Evolutionary conservation across 2,888 invertebrate species (phyloP).

Genomic region (Stegana nigrithorax): DNA sequence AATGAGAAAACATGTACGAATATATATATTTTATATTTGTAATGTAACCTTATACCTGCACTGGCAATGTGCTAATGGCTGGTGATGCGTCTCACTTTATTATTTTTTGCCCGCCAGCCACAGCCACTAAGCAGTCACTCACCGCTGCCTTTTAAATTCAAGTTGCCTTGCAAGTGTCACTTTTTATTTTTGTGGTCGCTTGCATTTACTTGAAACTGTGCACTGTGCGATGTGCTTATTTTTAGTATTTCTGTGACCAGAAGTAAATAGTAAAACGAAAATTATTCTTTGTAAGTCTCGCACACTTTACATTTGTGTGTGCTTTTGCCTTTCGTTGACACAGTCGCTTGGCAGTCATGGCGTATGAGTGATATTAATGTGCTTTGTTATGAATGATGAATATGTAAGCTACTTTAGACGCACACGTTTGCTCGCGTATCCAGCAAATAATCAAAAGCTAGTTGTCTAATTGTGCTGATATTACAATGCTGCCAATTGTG

Average conservation of each 20-base stretch:
- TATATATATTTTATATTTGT: too few species aligned
- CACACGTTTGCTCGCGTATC: too few species aligned
- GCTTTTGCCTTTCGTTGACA: not conserved
- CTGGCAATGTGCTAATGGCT: too few species aligned
- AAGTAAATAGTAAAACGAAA: constrained; percentile 3
- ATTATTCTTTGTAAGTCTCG: too few species aligned
- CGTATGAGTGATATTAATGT: not conserved
- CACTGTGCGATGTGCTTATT: not conserved
- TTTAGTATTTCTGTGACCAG: not conserved
- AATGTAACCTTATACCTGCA: not conserved
- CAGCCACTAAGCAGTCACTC: not conserved
- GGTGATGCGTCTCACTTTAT: too few species aligned
- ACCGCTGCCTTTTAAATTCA: not conserved
- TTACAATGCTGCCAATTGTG: too few species aligned
- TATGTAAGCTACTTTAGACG: not conserved
- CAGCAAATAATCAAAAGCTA: too few species aligned
- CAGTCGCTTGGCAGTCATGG: not conserved
- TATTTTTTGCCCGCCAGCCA: not conserved
- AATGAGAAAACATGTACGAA: not conserved
- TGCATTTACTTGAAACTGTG: constrained; percentile 1
- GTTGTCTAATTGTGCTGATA: not conserved
- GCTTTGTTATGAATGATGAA: not conserved
- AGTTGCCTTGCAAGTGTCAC: not conserved
- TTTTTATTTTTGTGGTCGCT: not conserved
- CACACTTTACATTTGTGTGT: not conserved